phyloP scores from a whole-genome alignment of 2,113 vertebrate genomes.

The Engraulis encrasicolus region DNA sequence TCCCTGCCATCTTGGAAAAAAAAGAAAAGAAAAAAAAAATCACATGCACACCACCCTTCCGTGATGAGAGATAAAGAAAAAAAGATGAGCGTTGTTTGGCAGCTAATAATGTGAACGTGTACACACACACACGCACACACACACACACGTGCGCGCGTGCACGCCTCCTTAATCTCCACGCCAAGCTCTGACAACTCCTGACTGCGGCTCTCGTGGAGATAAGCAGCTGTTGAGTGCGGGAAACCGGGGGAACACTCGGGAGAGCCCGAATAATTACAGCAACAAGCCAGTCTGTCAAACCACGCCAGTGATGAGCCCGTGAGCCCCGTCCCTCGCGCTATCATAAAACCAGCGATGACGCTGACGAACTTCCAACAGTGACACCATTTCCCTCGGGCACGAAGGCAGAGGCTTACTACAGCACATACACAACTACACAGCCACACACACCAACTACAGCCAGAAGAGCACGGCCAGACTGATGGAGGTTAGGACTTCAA shows the following conservation, averaged over 20 bases:
- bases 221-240: conserved; percentile 1
- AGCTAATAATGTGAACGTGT: neutral
- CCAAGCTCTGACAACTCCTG: conserved; percentile 16
- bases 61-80: neutral
- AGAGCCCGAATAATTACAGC: neutral
- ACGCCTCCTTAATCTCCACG: neutral
- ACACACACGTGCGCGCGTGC: neutral
- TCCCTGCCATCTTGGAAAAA: neutral
- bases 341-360: neutral
- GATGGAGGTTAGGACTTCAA: conserved; percentile 20
- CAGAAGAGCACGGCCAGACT: neutral
- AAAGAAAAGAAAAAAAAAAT: too few species aligned
- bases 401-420: neutral
- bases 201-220: neutral
- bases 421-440: too few species aligned
- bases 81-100: neutral
- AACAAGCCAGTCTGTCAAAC: conserved; percentile 16
- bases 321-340: neutral
- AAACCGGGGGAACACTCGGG: conserved; percentile 1
- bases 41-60: neutral
- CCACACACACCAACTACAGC: neutral
- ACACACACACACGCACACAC: neutral
- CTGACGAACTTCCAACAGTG: neutral
- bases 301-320: neutral
- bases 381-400: neutral